Evolutionary conservation across 2,113 vertebrate species (phyloP), one percentile per base, ranked within the genome.

Genomic region (Coreoperca whiteheadi): DNA sequence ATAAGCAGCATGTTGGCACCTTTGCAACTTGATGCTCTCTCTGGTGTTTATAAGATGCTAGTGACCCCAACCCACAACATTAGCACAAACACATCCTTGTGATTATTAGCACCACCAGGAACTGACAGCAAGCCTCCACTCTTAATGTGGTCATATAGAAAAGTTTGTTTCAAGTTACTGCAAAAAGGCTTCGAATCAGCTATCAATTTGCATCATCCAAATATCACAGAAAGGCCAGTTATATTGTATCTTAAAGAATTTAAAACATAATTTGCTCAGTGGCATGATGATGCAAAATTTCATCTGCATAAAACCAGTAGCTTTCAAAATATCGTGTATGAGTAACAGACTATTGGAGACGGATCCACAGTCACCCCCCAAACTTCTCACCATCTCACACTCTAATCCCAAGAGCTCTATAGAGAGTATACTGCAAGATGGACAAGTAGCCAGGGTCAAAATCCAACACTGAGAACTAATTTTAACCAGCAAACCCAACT

Each of bases 21-120:
- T 88, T 83, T 82, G 80, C 80, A 92, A 88, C 79, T 83, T 74
- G 82, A 92, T 85, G 77, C 85, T 88, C 88, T 85, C 84, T 84
- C 76, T 77, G 71, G 88, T 92, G 89, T 94, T 92, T 83, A 89
- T 88, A 87, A 67, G 84, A 86, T 74, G 76, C 30, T 61, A 79
- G 15, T 83, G 88, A 91, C 82, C 89, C 54, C 46, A 43, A 41
- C 21, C n/a, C 50, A 34, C 59, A 69, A 78, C 37, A 48, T 41
- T 10, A 48, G 32, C 41, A 50, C 39, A 60, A 30, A 64, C 50
- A 57, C 21, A 69, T 39, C 8, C 39, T 25, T 65, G 32, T 50
- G 39, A 30, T 70, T n/a, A 78, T 79, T 77, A 79, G 61, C 77
- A 77, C 61, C 23, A 18, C n/a, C 32, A 74, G 15, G 53, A 81